Evolutionary conservation across 2,888 invertebrate genomes (phyloP), one percentile per base, ranked within the genome.

Genomic region (Stratiomys singularior): DNA sequence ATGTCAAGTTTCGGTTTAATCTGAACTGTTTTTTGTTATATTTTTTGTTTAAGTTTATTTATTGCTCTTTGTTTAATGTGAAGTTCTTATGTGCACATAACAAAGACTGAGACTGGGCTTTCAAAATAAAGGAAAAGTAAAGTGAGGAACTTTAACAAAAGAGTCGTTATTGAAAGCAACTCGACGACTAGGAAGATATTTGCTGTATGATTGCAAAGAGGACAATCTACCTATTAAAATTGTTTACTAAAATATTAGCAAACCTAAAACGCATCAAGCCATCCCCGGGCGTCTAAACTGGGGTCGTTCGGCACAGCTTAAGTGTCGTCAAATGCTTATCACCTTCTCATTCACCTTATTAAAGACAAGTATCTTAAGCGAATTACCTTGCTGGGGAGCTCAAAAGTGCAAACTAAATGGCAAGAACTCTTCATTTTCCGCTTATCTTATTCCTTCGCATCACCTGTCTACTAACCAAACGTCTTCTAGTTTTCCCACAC

Each of bases 341-440:
- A 28, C 15, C 15, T 30, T 28, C 0, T 60, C 23, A 21, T 21
- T 25, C 23, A 78, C 76, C 63, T 76, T 76, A 78, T 78, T 78
- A 78, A 76, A 69, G 78, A 78, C 76, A 78, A 78, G 78, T 47
- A 76, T 78, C 78, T 78, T 78, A 76, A 78, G 71, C 76, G 69
- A 69, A 78, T 78, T 76, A 76, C 60, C 76, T 76, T 52, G 4
- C 71, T 76, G 69, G 44, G 15, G 71, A 27, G 52, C 37, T 1
- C 56, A 47, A 27, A 37, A 71, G 56, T 28, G 23, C 37, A 37
- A 37, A 37, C 37, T 37, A 37, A 37, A 37, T 37, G 23, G 13
- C 21, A 25, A 21, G 27, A 25, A 25, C 52, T 71, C 52, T 71
- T 30, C 15, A 71, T 74, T 37, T 15, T 60, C 13, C 18, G n/a